Percentiles rank a stretch among this genome's conserved stretches.
Evolutionary conservation across 2,113 vertebrate genomes (phyloP).

Genomic region (Chunga burmeisteri): DNA sequence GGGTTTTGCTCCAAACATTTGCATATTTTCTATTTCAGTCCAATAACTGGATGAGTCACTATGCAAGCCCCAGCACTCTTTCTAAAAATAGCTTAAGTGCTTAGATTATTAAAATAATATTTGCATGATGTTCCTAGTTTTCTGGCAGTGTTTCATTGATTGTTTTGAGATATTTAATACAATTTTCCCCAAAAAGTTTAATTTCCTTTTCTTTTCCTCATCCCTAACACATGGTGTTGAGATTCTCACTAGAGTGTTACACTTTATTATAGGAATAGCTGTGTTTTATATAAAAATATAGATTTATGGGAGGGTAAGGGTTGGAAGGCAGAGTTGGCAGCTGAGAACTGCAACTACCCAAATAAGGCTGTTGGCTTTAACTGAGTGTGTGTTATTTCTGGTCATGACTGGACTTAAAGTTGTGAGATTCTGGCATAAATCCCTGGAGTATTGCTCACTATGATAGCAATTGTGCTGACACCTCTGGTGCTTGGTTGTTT

Average conservation of each 20-base stretch:
- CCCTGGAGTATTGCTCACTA: neutral
- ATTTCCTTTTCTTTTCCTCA: neutral
- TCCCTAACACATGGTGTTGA: neutral
- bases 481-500: neutral
- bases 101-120: neutral
- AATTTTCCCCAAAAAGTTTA: neutral
- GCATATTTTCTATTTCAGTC: neutral
- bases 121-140: neutral
- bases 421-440: neutral
- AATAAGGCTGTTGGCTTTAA: neutral
- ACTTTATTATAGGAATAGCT: neutral
- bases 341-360: neutral
- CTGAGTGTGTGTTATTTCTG: neutral
- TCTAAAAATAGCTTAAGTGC: conserved; percentile 1
- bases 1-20: neutral
- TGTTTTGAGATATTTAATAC: neutral
- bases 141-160: neutral
- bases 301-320: neutral
- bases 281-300: neutral
- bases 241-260: neutral
- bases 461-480: fast-evolving
- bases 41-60: neutral
- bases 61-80: neutral
- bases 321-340: neutral
- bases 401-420: neutral